phyloP scores from a whole-genome alignment of 2,113 vertebrate genomes.

The Myrmophylax atrothorax region DNA sequence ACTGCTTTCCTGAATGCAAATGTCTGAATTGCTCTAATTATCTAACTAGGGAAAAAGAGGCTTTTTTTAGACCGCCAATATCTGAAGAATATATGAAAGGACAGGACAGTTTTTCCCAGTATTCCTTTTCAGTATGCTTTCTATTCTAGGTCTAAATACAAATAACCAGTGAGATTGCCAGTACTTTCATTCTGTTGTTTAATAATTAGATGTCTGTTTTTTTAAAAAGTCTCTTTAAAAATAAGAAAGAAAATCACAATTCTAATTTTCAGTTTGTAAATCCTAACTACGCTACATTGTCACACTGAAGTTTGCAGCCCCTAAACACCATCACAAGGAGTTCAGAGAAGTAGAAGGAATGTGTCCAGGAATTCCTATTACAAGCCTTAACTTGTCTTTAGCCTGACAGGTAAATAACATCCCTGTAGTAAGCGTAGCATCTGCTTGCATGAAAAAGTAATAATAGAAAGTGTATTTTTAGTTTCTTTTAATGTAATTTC shows the following conservation, averaged over 20 bases:
- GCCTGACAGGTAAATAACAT: slow-evolving; percentile 44
- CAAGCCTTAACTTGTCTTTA: neutral
- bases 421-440: neutral
- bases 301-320: neutral
- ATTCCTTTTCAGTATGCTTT: neutral
- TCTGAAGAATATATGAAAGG: slow-evolving; percentile 34
- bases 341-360: neutral
- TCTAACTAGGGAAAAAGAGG: neutral
- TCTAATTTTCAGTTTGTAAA: neutral
- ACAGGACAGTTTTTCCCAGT: neutral
- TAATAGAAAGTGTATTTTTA: neutral
- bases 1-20: slow-evolving; percentile 57
- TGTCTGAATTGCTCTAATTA: slow-evolving; percentile 54
- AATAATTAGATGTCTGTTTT: neutral
- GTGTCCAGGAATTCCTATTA: neutral
- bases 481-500: neutral
- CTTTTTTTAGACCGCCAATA: slow-evolving; percentile 21
- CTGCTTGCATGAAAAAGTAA: neutral
- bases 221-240: neutral
- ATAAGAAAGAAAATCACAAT: neutral
- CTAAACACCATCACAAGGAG: neutral
- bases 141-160: slow-evolving; percentile 12
- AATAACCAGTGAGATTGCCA: neutral
- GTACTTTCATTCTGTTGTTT: neutral
- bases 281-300: neutral